Base-by-base conservation (phyloP, 1,140 invertebrate genomes). In the Leguminivora glycinivorella region DNA sequence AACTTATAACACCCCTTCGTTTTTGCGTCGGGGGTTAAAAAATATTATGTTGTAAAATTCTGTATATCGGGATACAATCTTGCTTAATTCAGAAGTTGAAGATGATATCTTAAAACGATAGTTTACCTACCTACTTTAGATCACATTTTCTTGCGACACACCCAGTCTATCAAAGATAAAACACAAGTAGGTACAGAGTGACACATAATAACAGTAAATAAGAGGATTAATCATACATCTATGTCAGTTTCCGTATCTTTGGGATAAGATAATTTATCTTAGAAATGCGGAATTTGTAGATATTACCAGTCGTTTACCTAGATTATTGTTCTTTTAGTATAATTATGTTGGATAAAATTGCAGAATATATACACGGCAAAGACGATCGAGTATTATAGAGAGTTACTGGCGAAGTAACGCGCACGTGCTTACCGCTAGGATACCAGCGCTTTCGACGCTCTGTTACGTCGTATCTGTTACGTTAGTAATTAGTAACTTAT, bases 201-300 rank as follows among this genome's bases (percentile, higher is more conserved):
- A 52, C 47, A 52, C 47, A 52, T 22, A 52, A 52, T 52, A 52
- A 52, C 14, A 38, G 34, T 38, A 38, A 38, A 38, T 52, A 52
- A 52, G 47, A 22, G 22, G 17, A 52, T 52, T 52, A 52, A 52
- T 52, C 47, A 52, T 52, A 52, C 47, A 52, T 52, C 47, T 52
- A 19, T 52, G 47, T 52, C 43, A 47, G 43, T 5, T 17, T 47
- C 47, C 47, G n/a, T 52, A 52, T 52, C 47, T 22, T 2, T 52
- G n/a, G 5, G 47, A 52, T 52, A 22, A 52, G 47, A 52, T 43
- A 1, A 43, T 52, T 52, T 52, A 52, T 52, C 47, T 52, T 2
- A 52, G 22, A 52, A 22, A 22, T 22, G 47, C 17, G 47, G 47
- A 9, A 22, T 52, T 52, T 52, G 47, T n/a, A 38, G 14, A 52